phyloP scores from a whole-genome alignment of 1,140 invertebrate species.

The Drosophila ananassae region DNA sequence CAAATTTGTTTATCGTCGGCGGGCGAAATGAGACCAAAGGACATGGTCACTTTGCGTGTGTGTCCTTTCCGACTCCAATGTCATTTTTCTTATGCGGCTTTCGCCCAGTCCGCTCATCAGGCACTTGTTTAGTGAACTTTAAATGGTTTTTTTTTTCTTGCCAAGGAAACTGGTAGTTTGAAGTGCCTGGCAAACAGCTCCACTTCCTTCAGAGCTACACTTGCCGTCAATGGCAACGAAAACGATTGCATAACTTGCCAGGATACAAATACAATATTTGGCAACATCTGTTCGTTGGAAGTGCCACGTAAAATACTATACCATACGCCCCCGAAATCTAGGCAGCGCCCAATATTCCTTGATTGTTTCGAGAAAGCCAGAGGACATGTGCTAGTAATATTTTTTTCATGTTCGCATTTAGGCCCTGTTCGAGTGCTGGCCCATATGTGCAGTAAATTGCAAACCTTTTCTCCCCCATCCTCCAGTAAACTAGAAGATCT shows the following conservation, averaged over 20 bases:
- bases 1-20: constrained; percentile 63
- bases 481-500: not conserved
- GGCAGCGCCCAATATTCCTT: constrained; percentile 58
- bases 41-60: constrained; percentile 30
- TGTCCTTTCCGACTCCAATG: constrained; percentile 27
- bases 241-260: constrained; percentile 68
- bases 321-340: constrained; percentile 46
- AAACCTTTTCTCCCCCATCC: constrained; percentile 19
- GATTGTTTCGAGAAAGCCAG: constrained; percentile 49
- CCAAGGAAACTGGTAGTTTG: constrained; percentile 34
- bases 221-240: constrained; percentile 66
- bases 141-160: constrained; percentile 28
- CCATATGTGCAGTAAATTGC: constrained; percentile 34
- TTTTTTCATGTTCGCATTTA: constrained; percentile 21
- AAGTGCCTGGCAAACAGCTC: constrained; percentile 58
- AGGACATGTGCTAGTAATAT: constrained; percentile 43
- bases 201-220: constrained; percentile 41
- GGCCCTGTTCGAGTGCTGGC: constrained; percentile 25
- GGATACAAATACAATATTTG: constrained; percentile 48
- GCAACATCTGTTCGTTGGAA: constrained; percentile 31
- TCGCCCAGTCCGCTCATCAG: constrained; percentile 43
- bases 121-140: constrained; percentile 37
- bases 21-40: constrained; percentile 25
- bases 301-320: constrained; percentile 41
- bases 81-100: constrained; percentile 64